Base-by-base conservation (phyloP, 2,113 vertebrate species). In the Alligator sinensis region DNA sequence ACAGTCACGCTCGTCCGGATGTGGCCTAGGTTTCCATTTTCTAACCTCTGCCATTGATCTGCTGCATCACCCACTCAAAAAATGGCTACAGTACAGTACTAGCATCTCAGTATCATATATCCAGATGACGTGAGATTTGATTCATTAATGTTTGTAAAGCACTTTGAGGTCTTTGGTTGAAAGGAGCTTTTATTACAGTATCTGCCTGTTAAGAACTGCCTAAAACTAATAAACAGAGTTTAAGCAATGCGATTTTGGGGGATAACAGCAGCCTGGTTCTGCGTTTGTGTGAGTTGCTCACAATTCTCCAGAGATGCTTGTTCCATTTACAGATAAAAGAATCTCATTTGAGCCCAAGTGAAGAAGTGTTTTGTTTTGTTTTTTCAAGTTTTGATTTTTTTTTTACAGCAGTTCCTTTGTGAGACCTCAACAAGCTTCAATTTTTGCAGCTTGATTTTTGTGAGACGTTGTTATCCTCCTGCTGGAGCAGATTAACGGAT, bases 401-500 rank as follows among this genome's bases (percentile, higher is more conserved):
- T 90, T 89, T 59, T 70, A 78, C 21, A 96, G 94, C 95, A 90
- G 74, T 85, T 93, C 66, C 2, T 96, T 82, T 80, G 68, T 93
- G 95, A 94, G 64, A 70, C 63, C 94, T 70, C 57, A 68, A 92
- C 89, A 47, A 96, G 95, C 95, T 95, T 96, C 30, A 66, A 77
- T 96, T 95, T 92, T 86, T 92, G 90, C 68, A 88, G 90, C 84
- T 16, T 63, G 30, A 86, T 96, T 82, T 97, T 97, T 96, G 92
- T 87, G n/a, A 96, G 91, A 89, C 96, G 96, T 97, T 97, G 96
- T 97, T 98, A 97, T 97, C 96, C 93, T 97, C 94, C 97, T 98
- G 97, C 92, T 96, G 96, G 91, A 97, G 95, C 97, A 95, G 97
- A 97, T 97, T 97, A 97, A 94, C 5, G 84, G 95, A 97, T 97